Base-by-base conservation (phyloP, 2,113 vertebrate genomes). In the Acanthochromis polyacanthus region DNA sequence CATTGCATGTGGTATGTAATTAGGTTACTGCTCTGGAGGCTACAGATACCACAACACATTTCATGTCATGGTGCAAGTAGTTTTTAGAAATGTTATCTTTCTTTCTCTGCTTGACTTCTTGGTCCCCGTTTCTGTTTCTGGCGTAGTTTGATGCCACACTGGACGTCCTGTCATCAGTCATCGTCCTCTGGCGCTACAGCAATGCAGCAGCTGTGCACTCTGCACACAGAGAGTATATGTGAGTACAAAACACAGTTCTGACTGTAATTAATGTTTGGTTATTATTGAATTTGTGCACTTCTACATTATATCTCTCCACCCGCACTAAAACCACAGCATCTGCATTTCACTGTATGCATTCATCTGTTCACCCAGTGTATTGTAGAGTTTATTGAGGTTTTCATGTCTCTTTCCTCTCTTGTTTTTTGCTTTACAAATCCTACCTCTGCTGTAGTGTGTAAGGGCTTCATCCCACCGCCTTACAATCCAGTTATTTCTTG, bases 141-240 rank as follows among this genome's bases (percentile, higher is more conserved):
- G 90, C 88, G 58, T 92, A 99, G 98, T 99, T 99, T 85, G 97
- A 99, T 73, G 98, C 98, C 79, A 94, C 95, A 46, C 94, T 99
- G 89, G 98, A 99, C 3, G 97, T 99, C 75, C 88, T 99, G 87
- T 99, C 98, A 0, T 99, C 98, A 1, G 94, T 94, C 32, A 99
- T 99, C 36, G 98, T 99, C 86, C 70, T 99, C 57, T 99, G 98
- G 98, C 97, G 98, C 75, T 99, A 99, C 90, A 99, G 97, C 95
- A 99, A 99, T 0, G 98, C 98, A 1, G 97, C 98, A 0, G 98
- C 98, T 1, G 97, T 99, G 55, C 98, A 99, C 91, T 99, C 97
- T 8, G 98, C 98, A 0, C 96, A 99, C 89, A 96, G 97, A 88
- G 98, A 99, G 84, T 97, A 99, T 82, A 95, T 99, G 98, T 99